phyloP scores from a whole-genome alignment of 2,888 invertebrate genomes.

The Hypomecis atomaria region DNA sequence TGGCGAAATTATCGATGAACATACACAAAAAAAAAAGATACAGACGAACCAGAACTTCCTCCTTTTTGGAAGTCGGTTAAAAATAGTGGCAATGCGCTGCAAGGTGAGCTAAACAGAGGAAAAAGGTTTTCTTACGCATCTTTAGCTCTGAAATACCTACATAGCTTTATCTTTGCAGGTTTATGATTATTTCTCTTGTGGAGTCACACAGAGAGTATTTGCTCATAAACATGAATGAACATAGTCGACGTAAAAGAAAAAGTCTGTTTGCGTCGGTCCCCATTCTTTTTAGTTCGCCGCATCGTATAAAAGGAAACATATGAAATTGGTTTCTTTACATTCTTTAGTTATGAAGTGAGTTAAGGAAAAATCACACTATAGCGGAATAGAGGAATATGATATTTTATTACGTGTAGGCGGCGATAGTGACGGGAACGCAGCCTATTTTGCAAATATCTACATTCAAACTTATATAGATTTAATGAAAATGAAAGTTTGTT shows the following conservation, averaged over 20 bases:
- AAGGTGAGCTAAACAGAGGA: neutral
- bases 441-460: too few relatives aligned
- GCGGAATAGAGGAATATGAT: neutral
- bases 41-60: too few relatives aligned
- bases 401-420: neutral
- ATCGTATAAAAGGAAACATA: constrained; percentile 25
- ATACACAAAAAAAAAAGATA: too few relatives aligned
- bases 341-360: constrained; percentile 8
- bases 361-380: neutral
- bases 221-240: constrained; percentile 65
- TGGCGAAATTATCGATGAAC: too few relatives aligned
- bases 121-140: neutral
- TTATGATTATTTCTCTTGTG: constrained; percentile 28
- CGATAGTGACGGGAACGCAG: too few relatives aligned
- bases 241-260: constrained; percentile 47
- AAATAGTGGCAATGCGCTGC: neutral
- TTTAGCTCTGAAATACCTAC: constrained; percentile 12
- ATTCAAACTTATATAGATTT: too few relatives aligned
- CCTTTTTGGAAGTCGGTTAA: too few relatives aligned
- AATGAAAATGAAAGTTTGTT: too few relatives aligned
- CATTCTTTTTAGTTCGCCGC: constrained; percentile 27
- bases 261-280: constrained; percentile 14
- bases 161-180: constrained; percentile 20
- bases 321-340: constrained; percentile 41
- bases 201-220: constrained; percentile 59